A percentile compares a stretch with the other conserved stretches of the same genome.
phyloP scores from a whole-genome alignment of 2,888 invertebrate species.

The Eupithecia tripunctaria region DNA sequence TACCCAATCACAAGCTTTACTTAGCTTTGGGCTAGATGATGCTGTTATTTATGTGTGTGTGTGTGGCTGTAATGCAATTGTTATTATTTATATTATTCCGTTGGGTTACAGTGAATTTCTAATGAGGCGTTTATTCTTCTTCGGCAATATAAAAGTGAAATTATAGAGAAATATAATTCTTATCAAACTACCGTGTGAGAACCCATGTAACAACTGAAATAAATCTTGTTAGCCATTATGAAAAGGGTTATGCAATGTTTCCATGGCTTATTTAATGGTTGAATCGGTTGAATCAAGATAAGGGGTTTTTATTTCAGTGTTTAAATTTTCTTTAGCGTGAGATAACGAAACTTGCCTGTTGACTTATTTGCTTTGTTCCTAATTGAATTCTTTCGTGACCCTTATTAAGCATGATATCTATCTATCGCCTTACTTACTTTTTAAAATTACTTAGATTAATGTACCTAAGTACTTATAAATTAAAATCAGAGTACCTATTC shows the following conservation, averaged over 20 bases:
- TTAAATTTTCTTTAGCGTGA: conserved; percentile 24
- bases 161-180: conserved; percentile 34
- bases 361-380: conserved; percentile 4
- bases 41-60: too few relatives aligned
- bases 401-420: conserved; percentile 9
- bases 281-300: conserved; percentile 64
- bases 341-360: conserved; percentile 21
- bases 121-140: not conserved
- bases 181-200: conserved; percentile 47
- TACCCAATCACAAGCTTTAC: too few relatives aligned
- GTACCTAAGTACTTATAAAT: not conserved
- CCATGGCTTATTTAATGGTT: conserved; percentile 58
- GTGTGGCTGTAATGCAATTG: too few relatives aligned
- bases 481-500: not conserved
- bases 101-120: not conserved
- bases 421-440: not conserved
- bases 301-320: conserved; percentile 25
- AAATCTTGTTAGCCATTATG: conserved; percentile 65
- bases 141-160: not conserved
- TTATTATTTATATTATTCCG: not conserved
- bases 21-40: too few relatives aligned
- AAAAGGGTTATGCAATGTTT: conserved; percentile 62
- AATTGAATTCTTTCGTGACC: conserved; percentile 27
- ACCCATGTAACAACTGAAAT: conserved; percentile 47
- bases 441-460: not conserved